Evolutionary conservation across 2,888 invertebrate species (phyloP), one percentile per base, ranked within the genome.

Genomic region (Tetropium fuscum): DNA sequence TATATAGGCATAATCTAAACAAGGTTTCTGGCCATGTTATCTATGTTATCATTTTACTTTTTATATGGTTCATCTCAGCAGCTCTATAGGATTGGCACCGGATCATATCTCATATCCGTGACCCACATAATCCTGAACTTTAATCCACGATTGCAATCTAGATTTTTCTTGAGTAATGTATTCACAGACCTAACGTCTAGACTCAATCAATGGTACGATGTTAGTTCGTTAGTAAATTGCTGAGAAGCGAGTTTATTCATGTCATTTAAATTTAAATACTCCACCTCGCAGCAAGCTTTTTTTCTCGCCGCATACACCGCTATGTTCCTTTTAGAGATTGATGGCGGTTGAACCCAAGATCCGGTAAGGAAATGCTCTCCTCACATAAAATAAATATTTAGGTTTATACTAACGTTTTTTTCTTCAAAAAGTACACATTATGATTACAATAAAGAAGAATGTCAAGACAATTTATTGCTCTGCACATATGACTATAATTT

Each of bases 71-170:
- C 13, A 11, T 43, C 19, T 10, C n/a, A n/a, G 19, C 19, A 8
- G 8, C 15, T 18, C 19, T 7, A 13, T 10, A 22, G 3, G 22
- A 11, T 43, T 38, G 48, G 48, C 48, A 49, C 48, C 48, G 25
- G 8, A 10, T 49, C 48, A 13, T 20, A 43, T 32, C 47, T 16
- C 48, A 13, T 20, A 43, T 32, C 47, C 25, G 13, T 49, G 48
- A 49, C 36, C 48, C 38, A 49, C 48, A 43, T 36, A 13, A 25
- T 10, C 16, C 48, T 34, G 22, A 22, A 15, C 36, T 36, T 32
- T 36, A 38, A 49, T 36, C 36, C 36, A 27, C 36, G 48, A 13
- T 32, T 15, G 32, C 34, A 5, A 34, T 47, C 47, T 47, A 10
- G 11, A 34, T 47, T 32, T 43, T 43, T 22, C 5, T 43, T 22